These are phyloP conservation scores for Polyodon spathula DNA, from an alignment of 2,113 vertebrate species.

Conservation along the genomic window DNA sequence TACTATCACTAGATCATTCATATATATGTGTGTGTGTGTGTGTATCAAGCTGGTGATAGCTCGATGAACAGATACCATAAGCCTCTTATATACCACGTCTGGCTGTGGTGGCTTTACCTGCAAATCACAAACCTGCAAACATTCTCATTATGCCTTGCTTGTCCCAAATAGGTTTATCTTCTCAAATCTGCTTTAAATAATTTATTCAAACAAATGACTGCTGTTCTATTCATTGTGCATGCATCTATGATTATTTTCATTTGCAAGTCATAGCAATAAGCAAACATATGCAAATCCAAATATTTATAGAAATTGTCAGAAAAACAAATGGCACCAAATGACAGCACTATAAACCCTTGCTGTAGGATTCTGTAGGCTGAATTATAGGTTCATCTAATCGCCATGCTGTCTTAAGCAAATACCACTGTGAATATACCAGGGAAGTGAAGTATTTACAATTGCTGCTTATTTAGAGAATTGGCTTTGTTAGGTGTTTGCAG, in stretches of 20 bases:
- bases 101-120: neutral
- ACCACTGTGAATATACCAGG: too few relatives aligned
- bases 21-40: too few relatives aligned
- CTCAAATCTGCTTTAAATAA: neutral
- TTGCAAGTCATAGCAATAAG: neutral
- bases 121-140: neutral
- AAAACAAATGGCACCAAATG: neutral
- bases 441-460: too few relatives aligned
- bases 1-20: too few relatives aligned
- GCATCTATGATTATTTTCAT: neutral
- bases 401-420: too few relatives aligned
- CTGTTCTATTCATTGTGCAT: neutral
- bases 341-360: too few relatives aligned
- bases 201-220: slow-evolving; percentile 1
- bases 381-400: too few relatives aligned
- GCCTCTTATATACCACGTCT: neutral
- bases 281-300: slow-evolving; percentile 1
- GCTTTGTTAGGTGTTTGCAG: too few relatives aligned
- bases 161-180: neutral
- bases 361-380: too few relatives aligned
- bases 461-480: too few relatives aligned
- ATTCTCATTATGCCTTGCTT: neutral
- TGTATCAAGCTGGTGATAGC: too few relatives aligned
- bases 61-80: neutral
- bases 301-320: neutral